Conservation (phyloP, 2,888 invertebrate genomes). For the Phaedon cochleariae region DNA sequence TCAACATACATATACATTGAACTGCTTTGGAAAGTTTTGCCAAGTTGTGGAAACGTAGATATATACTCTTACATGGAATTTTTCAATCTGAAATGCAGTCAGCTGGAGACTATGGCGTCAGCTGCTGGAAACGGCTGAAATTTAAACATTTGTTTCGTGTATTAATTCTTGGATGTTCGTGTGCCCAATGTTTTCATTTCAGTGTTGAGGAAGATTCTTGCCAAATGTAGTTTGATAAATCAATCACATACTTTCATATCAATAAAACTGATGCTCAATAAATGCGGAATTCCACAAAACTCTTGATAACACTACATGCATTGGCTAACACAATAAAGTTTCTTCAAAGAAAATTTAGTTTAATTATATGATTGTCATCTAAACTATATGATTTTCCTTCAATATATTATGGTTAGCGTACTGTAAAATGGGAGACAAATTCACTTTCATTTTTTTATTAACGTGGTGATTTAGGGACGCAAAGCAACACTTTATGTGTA, state of each 20-base stretch:
- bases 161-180: conserved; percentile 39
- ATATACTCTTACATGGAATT: conserved; percentile 17
- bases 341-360: too few relatives aligned
- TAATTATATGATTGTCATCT: too few relatives aligned
- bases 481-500: too few relatives aligned
- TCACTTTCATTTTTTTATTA: too few relatives aligned
- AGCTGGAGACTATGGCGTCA: conserved; percentile 41
- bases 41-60: not conserved
- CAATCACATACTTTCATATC: not conserved
- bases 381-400: too few relatives aligned
- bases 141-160: conserved; percentile 46
- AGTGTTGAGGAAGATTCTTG: not conserved
- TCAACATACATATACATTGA: not conserved
- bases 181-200: conserved; percentile 34
- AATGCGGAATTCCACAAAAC: too few relatives aligned
- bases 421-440: too few relatives aligned
- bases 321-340: too few relatives aligned
- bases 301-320: too few relatives aligned
- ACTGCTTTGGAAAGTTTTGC: not conserved
- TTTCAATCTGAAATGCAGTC: conserved; percentile 41
- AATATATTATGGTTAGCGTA: too few relatives aligned
- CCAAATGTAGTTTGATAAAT: conserved; percentile 3
- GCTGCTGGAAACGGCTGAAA: conserved; percentile 41
- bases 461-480: too few relatives aligned
- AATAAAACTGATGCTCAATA: not conserved